These are phyloP conservation scores for Agrochola lychnidis DNA, from an alignment of 2,888 invertebrate genomes.

Conservation along the genomic window DNA sequence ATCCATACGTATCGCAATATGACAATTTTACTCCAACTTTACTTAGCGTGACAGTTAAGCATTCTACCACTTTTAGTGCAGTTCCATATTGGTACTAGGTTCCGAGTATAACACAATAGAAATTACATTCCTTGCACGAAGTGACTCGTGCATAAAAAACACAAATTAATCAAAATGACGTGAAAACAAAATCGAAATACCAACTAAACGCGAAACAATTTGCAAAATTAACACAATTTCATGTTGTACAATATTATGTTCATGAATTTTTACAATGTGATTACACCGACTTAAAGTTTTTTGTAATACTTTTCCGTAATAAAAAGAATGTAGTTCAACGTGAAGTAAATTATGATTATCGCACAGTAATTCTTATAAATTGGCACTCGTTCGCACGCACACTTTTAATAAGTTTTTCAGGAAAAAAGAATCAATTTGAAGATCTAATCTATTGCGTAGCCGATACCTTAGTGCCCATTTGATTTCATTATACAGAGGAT, in stretches of 20 bases:
- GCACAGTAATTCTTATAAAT: conserved; percentile 53
- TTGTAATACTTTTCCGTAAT: conserved; percentile 22
- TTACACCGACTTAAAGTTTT: conserved; percentile 27
- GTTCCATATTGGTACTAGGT: not conserved
- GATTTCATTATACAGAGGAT: not conserved
- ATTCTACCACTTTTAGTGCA: not conserved
- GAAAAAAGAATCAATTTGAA: conserved; percentile 16
- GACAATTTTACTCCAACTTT: not conserved
- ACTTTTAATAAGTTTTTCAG: conserved; percentile 11
- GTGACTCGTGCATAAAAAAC: conserved; percentile 19
- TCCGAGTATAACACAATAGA: not conserved
- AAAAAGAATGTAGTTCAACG: conserved; percentile 24
- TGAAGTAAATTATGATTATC: conserved; percentile 50
- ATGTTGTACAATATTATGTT: conserved; percentile 9
- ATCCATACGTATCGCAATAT: not conserved
- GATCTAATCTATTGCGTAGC: conserved; percentile 4
- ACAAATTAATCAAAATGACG: conserved; percentile 31
- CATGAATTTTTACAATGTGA: conserved; percentile 35
- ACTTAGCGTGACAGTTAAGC: not conserved
- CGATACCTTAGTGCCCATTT: not conserved
- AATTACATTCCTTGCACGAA: conserved; percentile 9
- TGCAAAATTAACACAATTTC: conserved; percentile 44
- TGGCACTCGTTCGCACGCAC: conserved; percentile 47
- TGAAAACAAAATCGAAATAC: conserved; percentile 27
- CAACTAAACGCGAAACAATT: conserved; percentile 30